Evolutionary conservation across 1,140 invertebrate genomes (phyloP), one percentile per base, ranked within the genome.

Genomic region (Drosophila ohnishii): DNA sequence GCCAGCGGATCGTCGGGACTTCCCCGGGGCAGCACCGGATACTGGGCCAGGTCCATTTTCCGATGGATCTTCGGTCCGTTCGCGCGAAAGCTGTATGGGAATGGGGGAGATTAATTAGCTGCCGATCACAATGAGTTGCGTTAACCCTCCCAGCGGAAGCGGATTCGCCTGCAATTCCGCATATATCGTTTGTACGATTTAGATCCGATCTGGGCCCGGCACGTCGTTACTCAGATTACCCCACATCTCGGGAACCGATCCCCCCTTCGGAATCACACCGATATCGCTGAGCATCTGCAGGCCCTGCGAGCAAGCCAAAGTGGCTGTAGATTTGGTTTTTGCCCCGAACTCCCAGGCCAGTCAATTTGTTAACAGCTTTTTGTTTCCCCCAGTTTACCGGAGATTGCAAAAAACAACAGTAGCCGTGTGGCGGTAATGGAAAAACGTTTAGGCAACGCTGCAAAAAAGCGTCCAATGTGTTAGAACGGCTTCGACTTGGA

Each of bases 61-160:
- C 95, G 92, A 70, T 94, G 94, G 6, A 96, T 92, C 65, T 95
- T 94, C 16, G 94, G 94, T 5, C 95, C 95, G 79, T 94, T 93
- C 3, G 94, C 94, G 19, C 95, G 93, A 85, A 94, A 96, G 25
- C 93, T 91, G 53, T 14, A 25, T 35, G 50, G n/a, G 60, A 30
- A 16, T n/a, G 7, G 22, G 5, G 32, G 45, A 51, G 40, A 81
- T 80, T 64, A 84, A 83, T 80, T 67, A 51, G 64, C 75, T 65
- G 42, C 28, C 51, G 13, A 72, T 22, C 13, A 73, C 58, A 74
- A 63, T 42, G 51, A 40, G 56, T 69, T 72, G 72, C 66, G 55
- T 59, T 78, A 73, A 50, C 40, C 42, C 57, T 47, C 30, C 37
- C 45, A 57, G 56, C 32, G 55, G 35, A 77, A 59, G 55, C 51